These are phyloP conservation scores for Accipiter cooperii DNA, from an alignment of 2,113 vertebrate genomes.

Conservation along the genomic window DNA sequence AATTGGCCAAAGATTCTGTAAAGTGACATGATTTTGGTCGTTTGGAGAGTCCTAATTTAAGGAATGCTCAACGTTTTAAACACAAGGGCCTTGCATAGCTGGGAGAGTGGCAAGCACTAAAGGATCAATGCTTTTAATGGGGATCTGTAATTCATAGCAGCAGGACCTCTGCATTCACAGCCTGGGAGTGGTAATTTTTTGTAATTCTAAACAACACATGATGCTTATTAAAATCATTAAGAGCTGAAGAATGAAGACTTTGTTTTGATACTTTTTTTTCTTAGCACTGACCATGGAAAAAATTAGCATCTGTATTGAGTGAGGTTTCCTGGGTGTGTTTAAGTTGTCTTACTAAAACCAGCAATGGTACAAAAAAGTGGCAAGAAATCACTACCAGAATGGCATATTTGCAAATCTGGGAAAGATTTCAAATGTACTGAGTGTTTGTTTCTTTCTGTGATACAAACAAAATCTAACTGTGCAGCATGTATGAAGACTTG, in stretches of 20 bases:
- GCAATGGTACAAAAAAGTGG: background rate
- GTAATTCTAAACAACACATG: background rate
- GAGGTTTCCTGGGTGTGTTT: background rate
- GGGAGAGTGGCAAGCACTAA: background rate
- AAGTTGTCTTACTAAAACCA: background rate
- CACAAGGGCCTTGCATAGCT: background rate
- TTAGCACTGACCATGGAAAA: background rate
- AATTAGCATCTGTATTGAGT: background rate
- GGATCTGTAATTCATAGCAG: background rate
- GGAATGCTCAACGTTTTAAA: background rate
- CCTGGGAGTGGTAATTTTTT: background rate
- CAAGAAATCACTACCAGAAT: background rate
- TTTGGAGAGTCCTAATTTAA: background rate
- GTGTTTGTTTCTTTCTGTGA: background rate
- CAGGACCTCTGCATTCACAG: background rate
- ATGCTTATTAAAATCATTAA: background rate
- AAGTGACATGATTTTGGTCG: fast-evolving
- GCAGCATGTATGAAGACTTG: background rate
- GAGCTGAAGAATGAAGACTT: background rate
- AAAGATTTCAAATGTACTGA: background rate
- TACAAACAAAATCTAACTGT: background rate
- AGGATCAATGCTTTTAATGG: background rate
- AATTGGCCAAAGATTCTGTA: background rate
- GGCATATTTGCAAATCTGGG: background rate
- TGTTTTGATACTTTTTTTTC: background rate